Evolutionary conservation across 2,113 vertebrate species (phyloP).

Genomic region (Talpa occidentalis): DNA sequence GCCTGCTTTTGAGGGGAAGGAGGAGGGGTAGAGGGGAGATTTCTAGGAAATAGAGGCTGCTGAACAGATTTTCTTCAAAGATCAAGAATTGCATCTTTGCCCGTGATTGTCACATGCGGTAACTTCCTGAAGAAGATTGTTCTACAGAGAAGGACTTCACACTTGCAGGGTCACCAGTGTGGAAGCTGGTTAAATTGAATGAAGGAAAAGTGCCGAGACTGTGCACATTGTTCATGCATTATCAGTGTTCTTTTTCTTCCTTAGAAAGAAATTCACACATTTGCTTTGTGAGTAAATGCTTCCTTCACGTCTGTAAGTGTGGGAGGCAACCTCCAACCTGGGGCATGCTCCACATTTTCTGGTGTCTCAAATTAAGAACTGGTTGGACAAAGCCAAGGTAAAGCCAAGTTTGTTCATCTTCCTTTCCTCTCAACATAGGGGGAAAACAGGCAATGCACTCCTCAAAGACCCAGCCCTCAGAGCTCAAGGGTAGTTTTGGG

Average conservation of each 20-base stretch:
- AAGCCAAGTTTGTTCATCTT: background rate
- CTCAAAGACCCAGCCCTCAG: background rate
- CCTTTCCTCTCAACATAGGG: background rate
- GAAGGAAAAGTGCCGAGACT: constrained; percentile 56
- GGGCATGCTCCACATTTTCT: background rate
- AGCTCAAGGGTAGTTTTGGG: background rate
- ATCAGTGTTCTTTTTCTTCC: constrained; percentile 34
- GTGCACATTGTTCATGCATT: constrained; percentile 30
- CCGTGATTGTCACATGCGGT: background rate
- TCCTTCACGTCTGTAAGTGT: constrained; percentile 11
- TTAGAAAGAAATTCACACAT: background rate
- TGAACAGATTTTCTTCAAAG: constrained; percentile 44
- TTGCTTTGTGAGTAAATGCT: constrained; percentile 54
- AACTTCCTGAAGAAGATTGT: constrained; percentile 3
- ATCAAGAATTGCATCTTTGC: constrained; percentile 52
- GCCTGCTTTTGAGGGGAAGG: background rate
- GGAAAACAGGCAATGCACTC: background rate
- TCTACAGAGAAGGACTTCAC: background rate
- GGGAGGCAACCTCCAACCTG: background rate
- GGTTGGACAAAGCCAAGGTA: background rate
- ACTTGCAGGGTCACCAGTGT: background rate
- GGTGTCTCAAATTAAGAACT: constrained; percentile 4
- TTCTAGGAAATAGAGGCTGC: background rate
- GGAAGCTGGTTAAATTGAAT: constrained; percentile 39
- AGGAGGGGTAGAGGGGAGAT: background rate